Conservation (phyloP, 2,888 invertebrate species). For the Mythimna ferrago region DNA sequence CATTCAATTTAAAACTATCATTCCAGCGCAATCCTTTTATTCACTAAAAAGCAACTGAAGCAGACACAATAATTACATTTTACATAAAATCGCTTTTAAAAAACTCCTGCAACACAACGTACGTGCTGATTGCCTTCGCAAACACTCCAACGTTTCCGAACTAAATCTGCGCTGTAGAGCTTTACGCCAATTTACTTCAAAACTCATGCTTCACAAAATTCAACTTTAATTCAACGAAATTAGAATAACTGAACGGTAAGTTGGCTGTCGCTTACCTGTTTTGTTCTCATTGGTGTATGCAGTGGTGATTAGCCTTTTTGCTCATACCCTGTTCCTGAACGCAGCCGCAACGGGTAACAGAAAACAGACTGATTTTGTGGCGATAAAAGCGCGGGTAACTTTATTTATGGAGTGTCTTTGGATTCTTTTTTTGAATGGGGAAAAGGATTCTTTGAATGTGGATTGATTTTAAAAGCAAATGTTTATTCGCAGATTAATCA, state of each 20-base stretch:
- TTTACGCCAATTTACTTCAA: conserved; percentile 51
- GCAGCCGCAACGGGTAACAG: conserved; percentile 65
- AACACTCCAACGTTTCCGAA: conserved; percentile 68
- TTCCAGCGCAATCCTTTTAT: conserved; percentile 41
- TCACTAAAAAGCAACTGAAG: conserved; percentile 47
- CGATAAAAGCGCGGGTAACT: conserved; percentile 58
- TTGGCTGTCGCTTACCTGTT: conserved; percentile 58
- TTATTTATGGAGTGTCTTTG: conserved; percentile 44
- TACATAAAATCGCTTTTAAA: conserved; percentile 58
- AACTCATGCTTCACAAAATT: conserved; percentile 25
- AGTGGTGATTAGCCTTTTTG: conserved; percentile 71
- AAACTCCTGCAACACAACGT: conserved; percentile 56
- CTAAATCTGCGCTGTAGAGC: conserved; percentile 62
- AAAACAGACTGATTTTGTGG: conserved; percentile 66
- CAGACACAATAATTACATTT: conserved; percentile 60
- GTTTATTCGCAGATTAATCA: conserved; percentile 14
- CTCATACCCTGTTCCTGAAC: conserved; percentile 60
- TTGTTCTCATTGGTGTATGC: conserved; percentile 65
- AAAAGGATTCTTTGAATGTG: conserved; percentile 28
- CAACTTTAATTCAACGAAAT: neutral
- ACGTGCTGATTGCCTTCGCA: conserved; percentile 71
- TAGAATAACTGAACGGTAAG: conserved; percentile 36
- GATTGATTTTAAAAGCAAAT: conserved; percentile 14
- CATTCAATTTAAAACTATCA: conserved; percentile 49
- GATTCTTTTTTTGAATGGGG: conserved; percentile 30